These are phyloP conservation scores for Selene dorsalis DNA, from an alignment of 2,797 vertebrate genomes.

Conservation along the genomic window DNA sequence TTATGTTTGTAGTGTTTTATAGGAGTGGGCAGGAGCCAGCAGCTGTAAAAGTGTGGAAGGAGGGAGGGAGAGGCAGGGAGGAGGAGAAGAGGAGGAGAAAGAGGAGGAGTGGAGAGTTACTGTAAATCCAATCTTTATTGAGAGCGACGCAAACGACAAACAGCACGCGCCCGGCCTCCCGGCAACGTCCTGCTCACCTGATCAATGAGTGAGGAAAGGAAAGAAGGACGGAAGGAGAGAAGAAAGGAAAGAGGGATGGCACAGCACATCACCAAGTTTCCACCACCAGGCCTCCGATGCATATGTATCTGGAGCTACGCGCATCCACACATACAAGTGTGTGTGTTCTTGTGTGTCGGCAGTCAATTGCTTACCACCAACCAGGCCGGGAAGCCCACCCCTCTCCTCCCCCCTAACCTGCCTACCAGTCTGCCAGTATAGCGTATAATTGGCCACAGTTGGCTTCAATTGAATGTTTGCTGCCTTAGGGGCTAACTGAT, in stretches of 20 bases:
- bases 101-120: conserved; percentile 81
- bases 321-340: conserved; percentile 8
- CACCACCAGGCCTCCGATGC: conserved; percentile 4
- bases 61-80: conserved; percentile 15
- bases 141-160: conserved; percentile 80
- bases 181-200: conserved; percentile 62
- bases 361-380: conserved; percentile 46
- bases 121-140: conserved; percentile 88
- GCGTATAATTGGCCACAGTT: conserved; percentile 77
- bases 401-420: conserved; percentile 25
- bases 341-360: conserved; percentile 13
- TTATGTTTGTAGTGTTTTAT: conserved; percentile 90
- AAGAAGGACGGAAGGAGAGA: conserved; percentile 5
- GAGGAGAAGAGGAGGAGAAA: conserved; percentile 50
- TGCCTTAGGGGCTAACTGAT: conserved; percentile 67
- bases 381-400: conserved; percentile 31
- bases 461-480: conserved; percentile 76
- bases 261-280: not conserved
- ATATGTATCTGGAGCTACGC: conserved; percentile 8
- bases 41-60: conserved; percentile 84
- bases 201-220: conserved; percentile 59
- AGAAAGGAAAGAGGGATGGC: not conserved
- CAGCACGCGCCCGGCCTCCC: conserved; percentile 53
- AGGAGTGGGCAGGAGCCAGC: conserved; percentile 84
- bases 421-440: conserved; percentile 63